Conservation (phyloP, 1,140 invertebrate species). For the Drosophila micromelanica region DNA sequence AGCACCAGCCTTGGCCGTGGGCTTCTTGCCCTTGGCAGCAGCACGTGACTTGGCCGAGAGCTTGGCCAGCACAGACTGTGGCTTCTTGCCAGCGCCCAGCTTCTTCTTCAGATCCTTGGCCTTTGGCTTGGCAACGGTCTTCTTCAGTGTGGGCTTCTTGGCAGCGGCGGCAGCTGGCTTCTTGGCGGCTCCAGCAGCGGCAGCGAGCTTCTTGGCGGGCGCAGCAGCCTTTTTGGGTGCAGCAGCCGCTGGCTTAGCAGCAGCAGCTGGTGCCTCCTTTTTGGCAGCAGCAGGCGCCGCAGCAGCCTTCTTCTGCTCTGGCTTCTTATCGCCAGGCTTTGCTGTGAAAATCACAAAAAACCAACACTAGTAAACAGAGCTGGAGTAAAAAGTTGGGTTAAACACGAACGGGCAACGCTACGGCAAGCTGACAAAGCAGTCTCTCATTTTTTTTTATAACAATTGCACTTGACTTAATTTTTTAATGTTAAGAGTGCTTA, state of each 20-base stretch:
- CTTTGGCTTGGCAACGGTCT: slow-evolving; percentile 85
- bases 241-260: slow-evolving; percentile 85
- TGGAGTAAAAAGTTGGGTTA: slow-evolving; percentile 58
- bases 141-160: slow-evolving; percentile 83
- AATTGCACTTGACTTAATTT: slow-evolving; percentile 8
- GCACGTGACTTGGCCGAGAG: slow-evolving; percentile 81
- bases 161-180: slow-evolving; percentile 62
- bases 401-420: slow-evolving; percentile 46
- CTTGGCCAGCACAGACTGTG: slow-evolving; percentile 83
- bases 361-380: slow-evolving; percentile 59
- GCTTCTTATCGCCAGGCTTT: slow-evolving; percentile 83
- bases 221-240: slow-evolving; percentile 85
- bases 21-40: slow-evolving; percentile 76
- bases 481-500: background rate
- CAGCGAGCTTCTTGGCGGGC: slow-evolving; percentile 81
- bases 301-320: slow-evolving; percentile 80
- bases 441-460: background rate
- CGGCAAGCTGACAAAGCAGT: background rate
- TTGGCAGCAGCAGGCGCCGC: slow-evolving; percentile 84
- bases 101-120: slow-evolving; percentile 88
- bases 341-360: slow-evolving; percentile 51
- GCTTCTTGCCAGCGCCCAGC: slow-evolving; percentile 84
- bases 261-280: slow-evolving; percentile 75
- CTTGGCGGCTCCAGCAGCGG: slow-evolving; percentile 84
- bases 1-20: slow-evolving; percentile 63